Evolutionary conservation across 2,888 invertebrate genomes (phyloP).

Genomic region (Saturnia japonica): DNA sequence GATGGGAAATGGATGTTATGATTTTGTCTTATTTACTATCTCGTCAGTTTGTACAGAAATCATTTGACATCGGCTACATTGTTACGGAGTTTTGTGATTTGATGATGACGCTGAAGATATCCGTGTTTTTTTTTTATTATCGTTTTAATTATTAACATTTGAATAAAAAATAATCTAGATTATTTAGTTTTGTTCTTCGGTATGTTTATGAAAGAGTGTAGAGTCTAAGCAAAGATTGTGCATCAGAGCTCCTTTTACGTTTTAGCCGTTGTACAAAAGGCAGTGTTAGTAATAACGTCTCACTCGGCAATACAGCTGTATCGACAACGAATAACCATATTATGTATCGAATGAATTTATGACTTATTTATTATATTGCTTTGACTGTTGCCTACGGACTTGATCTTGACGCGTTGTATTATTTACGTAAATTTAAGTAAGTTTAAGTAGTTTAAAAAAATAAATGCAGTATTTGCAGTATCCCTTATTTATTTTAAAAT

Average conservation of each 20-base stretch:
- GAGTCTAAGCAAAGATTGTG: conserved; percentile 6
- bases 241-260: conserved; percentile 38
- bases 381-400: conserved; percentile 79
- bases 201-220: conserved; percentile 3
- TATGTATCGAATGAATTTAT: conserved; percentile 45
- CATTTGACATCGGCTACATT: conserved; percentile 40
- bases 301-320: conserved; percentile 21
- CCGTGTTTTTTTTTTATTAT: background rate
- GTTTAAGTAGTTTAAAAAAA: conserved; percentile 54
- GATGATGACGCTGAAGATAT: background rate
- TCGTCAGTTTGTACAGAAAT: conserved; percentile 26
- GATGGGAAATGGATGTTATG: conserved; percentile 4
- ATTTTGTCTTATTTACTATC: conserved; percentile 26
- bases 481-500: conserved; percentile 29
- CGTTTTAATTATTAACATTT: background rate
- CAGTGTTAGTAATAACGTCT: conserved; percentile 27
- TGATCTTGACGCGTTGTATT: conserved; percentile 78
- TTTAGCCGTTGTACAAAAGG: conserved; percentile 39
- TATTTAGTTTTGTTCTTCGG: conserved; percentile 3
- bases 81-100: conserved; percentile 28
- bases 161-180: background rate
- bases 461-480: conserved; percentile 74
- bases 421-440: conserved; percentile 73
- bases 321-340: conserved; percentile 46
- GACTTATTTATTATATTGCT: conserved; percentile 73